Base-by-base conservation (phyloP, 2,888 invertebrate genomes). In the Argyresthia albistria region DNA sequence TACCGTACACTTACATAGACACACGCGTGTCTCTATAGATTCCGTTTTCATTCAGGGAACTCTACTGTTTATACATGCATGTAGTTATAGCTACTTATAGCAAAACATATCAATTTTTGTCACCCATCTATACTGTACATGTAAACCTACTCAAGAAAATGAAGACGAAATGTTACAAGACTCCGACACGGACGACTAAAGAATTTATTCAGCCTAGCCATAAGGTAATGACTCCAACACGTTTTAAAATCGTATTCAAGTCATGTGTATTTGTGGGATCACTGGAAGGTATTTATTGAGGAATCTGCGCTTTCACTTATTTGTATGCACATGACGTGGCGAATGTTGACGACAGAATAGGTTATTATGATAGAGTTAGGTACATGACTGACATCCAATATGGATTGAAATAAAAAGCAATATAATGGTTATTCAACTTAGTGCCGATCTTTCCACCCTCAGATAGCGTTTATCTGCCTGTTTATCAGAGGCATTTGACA, bases 231-330 rank as follows among this genome's bases (percentile, higher is more conserved):
- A 25, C 2, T 25, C 25, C 25, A 25, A 25, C 25, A 25, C 25
- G 6, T 25, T 25, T 25, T 25, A 43, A 14, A 11, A 50, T n/a
- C 43, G 25, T 50, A 25, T 50, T 42, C 50, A 4, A 36, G 48
- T 48, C 48, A 48, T 14, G 48, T 12, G 8, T 35, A n/a, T 15
- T 47, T 37, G 48, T 37, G 15, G 14, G 14, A 35, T 45, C 36
- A 14, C 45, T 51, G 25, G 25, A 51, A 35, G 51, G 51, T n/a
- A 45, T 51, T 51, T 51, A 46, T 25, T 51, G 43, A 47, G 59
- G 57, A 58, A 57, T 55, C 57, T 53, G 51, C 56, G 58, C 71
- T 73, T 72, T 73, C 72, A 65, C 70, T 66, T 55, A 65, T 62
- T 63, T 60, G 58, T 64, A 66, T 67, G 60, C 66, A 55, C 56